phyloP scores from a whole-genome alignment of 2,113 vertebrate species.

The Nibea albiflora region DNA sequence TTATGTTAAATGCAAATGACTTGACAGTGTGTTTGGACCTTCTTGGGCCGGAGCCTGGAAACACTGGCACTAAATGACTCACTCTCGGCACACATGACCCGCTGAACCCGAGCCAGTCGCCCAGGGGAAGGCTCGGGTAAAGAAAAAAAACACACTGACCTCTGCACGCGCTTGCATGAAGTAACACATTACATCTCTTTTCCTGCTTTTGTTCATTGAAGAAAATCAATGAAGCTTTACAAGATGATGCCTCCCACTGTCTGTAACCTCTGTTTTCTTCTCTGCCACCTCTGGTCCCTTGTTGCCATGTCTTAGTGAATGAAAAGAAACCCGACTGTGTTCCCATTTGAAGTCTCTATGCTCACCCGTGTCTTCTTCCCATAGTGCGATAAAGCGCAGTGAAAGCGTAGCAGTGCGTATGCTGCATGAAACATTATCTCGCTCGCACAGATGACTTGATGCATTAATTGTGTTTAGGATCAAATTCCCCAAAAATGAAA shows the following conservation, averaged over 20 bases:
- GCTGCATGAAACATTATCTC: slow-evolving; percentile 37
- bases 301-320: slow-evolving; percentile 32
- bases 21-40: slow-evolving; percentile 51
- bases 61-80: slow-evolving; percentile 38
- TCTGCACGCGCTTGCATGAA: slow-evolving; percentile 72
- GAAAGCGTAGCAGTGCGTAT: slow-evolving; percentile 4
- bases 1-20: slow-evolving; percentile 59
- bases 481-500: neutral
- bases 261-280: slow-evolving; percentile 48
- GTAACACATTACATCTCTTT: slow-evolving; percentile 40
- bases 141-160: slow-evolving; percentile 37
- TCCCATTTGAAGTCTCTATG: neutral
- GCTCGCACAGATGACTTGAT: neutral
- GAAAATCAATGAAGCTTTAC: slow-evolving; percentile 55
- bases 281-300: slow-evolving; percentile 18
- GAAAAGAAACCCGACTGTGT: slow-evolving; percentile 31
- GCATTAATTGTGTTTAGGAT: neutral
- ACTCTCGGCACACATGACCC: slow-evolving; percentile 17
- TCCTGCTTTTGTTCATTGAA: slow-evolving; percentile 48
- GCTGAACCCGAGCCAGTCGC: slow-evolving; percentile 13
- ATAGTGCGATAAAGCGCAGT: neutral
- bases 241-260: slow-evolving; percentile 53
- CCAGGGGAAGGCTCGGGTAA: slow-evolving; percentile 1
- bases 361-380: neutral
- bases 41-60: slow-evolving; percentile 3